Evolutionary conservation across 2,113 vertebrate species (phyloP), one percentile per base, ranked within the genome.

Genomic region (Protomyctophum bolini): DNA sequence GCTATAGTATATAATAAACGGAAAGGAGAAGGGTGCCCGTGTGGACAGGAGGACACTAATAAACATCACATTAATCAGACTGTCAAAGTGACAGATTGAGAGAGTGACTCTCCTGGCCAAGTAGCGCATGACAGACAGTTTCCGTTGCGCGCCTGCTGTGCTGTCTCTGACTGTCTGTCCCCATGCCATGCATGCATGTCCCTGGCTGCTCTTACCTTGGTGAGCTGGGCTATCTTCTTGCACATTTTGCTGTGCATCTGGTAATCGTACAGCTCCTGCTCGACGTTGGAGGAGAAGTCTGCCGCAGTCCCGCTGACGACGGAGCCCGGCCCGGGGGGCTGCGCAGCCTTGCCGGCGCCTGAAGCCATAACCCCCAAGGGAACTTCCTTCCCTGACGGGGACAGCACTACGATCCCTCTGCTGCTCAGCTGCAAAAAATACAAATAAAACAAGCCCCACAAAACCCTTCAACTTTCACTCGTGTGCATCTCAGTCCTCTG

Each of bases 161-260:
- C 33, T 41, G 67, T 68, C 64, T 4, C 60, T 21, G 21, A 21
- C 21, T 21, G 21, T 21, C 21, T n/a, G n/a, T n/a, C 21, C 21
- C 21, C 21, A 21, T 21, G 21, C 21, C 21, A 2, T 21, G 21
- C 21, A 21, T 21, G 21, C 57, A 73, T 78, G 60, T 48, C 75
- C 49, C 48, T 48, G 29, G 64, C 69, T 3, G 74, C 8, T 68
- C 92, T 86, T 93, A 98, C 98, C 97, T 99, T 99, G 6, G 98
- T 99, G 70, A 99, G 96, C 93, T 99, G 98, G 7, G 98, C 98
- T 50, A 99, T 98, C 92, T 99, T 99, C 93, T 99, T 99, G 92
- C 97, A 98, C 97, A 99, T 99, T 89, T 96, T 96, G 83, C 92
- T 41, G 88, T 98, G 97, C 92, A 98, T 94, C 78, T 96, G 95